Conservation (phyloP, 2,888 invertebrate genomes). For the Ceriagrion tenellum region DNA sequence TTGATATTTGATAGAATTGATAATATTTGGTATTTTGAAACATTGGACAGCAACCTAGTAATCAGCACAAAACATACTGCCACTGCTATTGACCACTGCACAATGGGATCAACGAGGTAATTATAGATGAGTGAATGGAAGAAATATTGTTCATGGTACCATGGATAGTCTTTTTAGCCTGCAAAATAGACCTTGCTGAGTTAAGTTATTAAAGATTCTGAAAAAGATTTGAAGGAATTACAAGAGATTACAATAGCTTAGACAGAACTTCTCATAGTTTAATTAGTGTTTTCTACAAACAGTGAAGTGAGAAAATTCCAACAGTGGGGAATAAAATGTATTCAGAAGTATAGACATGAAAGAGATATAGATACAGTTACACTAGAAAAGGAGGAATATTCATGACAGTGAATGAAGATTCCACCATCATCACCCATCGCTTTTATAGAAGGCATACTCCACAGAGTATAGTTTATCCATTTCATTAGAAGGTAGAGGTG, state of each 20-base stretch:
- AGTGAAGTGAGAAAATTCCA: neutral
- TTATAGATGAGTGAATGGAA: neutral
- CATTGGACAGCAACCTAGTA: neutral
- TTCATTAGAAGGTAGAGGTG: neutral
- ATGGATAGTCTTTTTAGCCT: neutral
- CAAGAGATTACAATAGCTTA: neutral
- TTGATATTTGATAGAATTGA: neutral
- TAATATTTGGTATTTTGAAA: neutral
- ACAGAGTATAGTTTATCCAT: neutral
- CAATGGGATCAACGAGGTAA: neutral
- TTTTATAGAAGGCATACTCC: neutral
- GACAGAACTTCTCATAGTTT: neutral
- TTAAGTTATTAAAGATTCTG: neutral
- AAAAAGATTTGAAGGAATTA: neutral
- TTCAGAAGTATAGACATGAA: neutral
- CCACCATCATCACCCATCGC: neutral
- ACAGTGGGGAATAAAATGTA: neutral
- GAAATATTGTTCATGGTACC: neutral
- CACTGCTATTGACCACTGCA: neutral
- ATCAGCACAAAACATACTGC: neutral
- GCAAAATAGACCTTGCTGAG: no score
- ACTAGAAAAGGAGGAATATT: neutral
- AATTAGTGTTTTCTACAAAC: neutral
- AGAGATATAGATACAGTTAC: neutral
- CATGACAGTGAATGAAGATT: neutral